Percentiles rank a stretch among this genome's conserved stretches.
Conservation (phyloP, 2,797 vertebrate genomes). For the Nyctibius grandis region DNA sequence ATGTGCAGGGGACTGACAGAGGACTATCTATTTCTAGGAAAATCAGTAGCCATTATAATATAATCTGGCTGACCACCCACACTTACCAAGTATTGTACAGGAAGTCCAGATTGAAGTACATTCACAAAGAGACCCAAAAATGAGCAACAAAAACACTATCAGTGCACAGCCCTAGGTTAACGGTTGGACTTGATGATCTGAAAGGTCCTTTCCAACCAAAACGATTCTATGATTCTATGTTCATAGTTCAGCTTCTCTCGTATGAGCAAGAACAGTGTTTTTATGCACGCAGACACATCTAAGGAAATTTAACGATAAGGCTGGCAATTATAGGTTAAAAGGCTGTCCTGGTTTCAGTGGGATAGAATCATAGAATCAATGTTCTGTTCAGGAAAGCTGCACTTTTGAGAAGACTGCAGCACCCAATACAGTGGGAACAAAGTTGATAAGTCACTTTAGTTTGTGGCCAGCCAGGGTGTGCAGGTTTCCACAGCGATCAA, state of each 20-base stretch:
- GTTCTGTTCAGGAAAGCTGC: too few relatives aligned
- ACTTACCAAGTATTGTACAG: neutral
- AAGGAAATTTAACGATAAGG: neutral
- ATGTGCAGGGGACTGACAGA: neutral
- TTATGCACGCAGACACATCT: neutral
- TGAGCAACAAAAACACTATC: neutral
- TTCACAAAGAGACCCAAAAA: neutral
- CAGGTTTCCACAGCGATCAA: too few relatives aligned
- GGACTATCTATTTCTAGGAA: neutral
- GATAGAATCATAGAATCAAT: too few relatives aligned
- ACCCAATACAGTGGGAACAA: too few relatives aligned
- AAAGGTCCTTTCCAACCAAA: too few relatives aligned
- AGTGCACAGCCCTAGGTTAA: too few relatives aligned
- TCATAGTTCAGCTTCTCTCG: neutral
- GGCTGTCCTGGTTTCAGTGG: too few relatives aligned
- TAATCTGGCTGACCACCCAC: neutral
- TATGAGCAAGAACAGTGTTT: neutral
- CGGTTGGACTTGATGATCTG: too few relatives aligned
- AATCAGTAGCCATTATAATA: neutral
- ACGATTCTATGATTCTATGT: too few relatives aligned
- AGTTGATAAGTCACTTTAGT: too few relatives aligned
- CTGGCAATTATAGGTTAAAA: neutral
- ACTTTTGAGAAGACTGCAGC: too few relatives aligned
- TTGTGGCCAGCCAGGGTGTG: too few relatives aligned
- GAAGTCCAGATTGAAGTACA: neutral